Evolutionary conservation across 2,113 vertebrate species (phyloP), one percentile per base, ranked within the genome.

Genomic region (Pagrus major): DNA sequence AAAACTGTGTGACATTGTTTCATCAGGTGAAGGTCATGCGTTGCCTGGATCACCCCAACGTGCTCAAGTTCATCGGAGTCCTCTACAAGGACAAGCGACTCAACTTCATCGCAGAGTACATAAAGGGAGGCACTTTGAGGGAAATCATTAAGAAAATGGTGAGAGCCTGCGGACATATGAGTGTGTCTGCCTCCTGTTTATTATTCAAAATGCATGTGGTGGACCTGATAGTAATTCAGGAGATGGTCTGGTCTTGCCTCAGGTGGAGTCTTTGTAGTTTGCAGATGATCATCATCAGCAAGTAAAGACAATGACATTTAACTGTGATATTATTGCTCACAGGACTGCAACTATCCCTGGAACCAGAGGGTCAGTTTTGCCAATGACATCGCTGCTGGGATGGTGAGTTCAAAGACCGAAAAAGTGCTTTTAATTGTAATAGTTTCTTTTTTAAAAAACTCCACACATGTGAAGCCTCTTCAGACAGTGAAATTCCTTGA

Each of bases 21-120:
- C 41, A 0, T 37, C 88, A 99, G 98, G 98, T 99, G 74, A 99
- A 99, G 87, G 98, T 99, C 76, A 99, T 99, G 98, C 95, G 98
- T 5, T 98, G 97, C 76, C 90, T 99, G 79, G 98, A 99, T 66
- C 98, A 99, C 76, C 98, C 98, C 12, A 98, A 99, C 0, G 98
- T 99, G 75, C 96, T 99, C 65, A 97, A 94, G 93, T 99, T 99
- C 90, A 99, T 99, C 0, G 98, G 98, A 0, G 98, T 99, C 65
- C 97, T 99, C 66, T 99, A 99, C 89, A 99, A 99, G 84, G 98
- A 99, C 94, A 99, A 98, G 92, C 94, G 98, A 76, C 96, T 99
- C 80, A 99, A 99, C 93, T 99, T 99, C 92, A 99, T 99, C 78
- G 96, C 98, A 0, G 98, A 99, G 91, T 99, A 99, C 92, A 99